Evolutionary conservation across 2,888 invertebrate species (phyloP), one percentile per base, ranked within the genome.

Genomic region (Diplolepis rosae): DNA sequence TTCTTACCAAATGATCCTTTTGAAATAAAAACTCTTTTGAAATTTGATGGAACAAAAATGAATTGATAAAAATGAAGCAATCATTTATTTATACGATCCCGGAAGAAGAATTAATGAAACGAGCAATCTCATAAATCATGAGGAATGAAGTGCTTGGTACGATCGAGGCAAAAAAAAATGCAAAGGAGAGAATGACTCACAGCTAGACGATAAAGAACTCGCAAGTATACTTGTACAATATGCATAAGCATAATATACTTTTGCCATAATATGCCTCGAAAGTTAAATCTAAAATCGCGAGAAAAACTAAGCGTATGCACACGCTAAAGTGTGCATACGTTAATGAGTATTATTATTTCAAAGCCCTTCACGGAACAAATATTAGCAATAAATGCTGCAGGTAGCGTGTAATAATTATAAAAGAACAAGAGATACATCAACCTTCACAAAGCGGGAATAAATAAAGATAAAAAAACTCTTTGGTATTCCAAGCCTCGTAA

Each of bases 391-490:
- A 54, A 28, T 54, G 52, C 54, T 32, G 54, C 54, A 30, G 28
- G 28, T 15, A 54, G 30, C 30, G 18, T 32, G n/a, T n/a, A n/a
- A 32, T 30, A 52, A 52, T 52, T 52, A 52, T 52, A 52, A 52
- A 52, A 52, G 52, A 28, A 32, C 9, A 32, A 54, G 54, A 54
- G 56, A 56, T 56, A 24, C 35, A 56, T 56, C 35, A 35, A 56
- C 32, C 35, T 56, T 22, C 24, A 32, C 35, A 35, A 54, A 32
- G 18, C 54, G 30, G 28, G 2, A 11, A 51, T 9, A 11, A 51
- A 51, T 24, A 51, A 27, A 51, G 27, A 3, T 15, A 30, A 7
- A 6, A 15, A 52, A 52, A 15, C 30, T 52, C 30, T 32, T n/a
- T 15, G 9, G n/a, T 27, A 52, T 52, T 52, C 7, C 6, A 9